Evolutionary conservation across 2,888 invertebrate species (phyloP).

Genomic region (Myopa tessellatipennis): DNA sequence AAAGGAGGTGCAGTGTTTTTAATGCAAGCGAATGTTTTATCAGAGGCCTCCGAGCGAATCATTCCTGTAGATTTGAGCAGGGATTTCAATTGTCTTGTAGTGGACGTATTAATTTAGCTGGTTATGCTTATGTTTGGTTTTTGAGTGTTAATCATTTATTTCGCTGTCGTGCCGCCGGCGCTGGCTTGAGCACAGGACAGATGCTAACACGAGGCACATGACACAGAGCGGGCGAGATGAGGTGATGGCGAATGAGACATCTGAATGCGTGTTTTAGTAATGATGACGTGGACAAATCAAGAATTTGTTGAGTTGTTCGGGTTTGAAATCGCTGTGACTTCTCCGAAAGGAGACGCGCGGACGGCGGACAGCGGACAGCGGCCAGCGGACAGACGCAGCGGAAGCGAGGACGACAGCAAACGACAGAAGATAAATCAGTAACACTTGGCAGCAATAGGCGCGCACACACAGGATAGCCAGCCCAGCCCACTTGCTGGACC

Average conservation of each 20-base stretch:
- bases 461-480: not conserved
- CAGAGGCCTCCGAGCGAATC: no score
- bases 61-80: no score
- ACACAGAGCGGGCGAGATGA: slow-evolving; percentile 14
- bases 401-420: slow-evolving; percentile 29
- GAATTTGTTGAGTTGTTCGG: slow-evolving; percentile 35
- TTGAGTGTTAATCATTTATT: slow-evolving; percentile 57
- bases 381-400: not conserved
- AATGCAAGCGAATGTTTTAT: no score
- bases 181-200: slow-evolving; percentile 44
- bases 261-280: not conserved
- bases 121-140: not conserved
- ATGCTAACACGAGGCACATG: not conserved
- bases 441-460: slow-evolving; percentile 16
- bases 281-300: slow-evolving; percentile 36
- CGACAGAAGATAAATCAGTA: slow-evolving; percentile 46
- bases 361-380: not conserved
- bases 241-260: slow-evolving; percentile 10
- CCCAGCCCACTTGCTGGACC: no score
- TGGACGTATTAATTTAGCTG: not conserved
- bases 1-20: no score
- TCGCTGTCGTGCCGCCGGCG: slow-evolving; percentile 55
- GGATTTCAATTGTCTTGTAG: no score
- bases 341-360: not conserved
- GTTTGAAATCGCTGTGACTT: not conserved